Base-by-base conservation (phyloP, 2,797 vertebrate species). In the Dryobates pubescens region DNA sequence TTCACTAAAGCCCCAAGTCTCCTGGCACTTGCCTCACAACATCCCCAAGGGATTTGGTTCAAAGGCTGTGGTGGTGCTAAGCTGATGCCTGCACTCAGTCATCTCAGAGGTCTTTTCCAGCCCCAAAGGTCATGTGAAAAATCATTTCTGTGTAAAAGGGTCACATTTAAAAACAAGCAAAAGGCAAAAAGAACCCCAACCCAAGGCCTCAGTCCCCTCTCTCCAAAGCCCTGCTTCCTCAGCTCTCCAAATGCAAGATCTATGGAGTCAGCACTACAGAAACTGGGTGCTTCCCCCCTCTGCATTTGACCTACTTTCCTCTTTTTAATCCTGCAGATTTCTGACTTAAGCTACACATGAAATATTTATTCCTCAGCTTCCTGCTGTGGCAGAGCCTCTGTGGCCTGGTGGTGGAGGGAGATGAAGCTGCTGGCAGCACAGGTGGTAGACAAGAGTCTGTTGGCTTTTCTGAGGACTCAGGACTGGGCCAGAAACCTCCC, bases 361-460 rank as follows among this genome's bases (percentile, higher is more conserved):
- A 97, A 95, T 96, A 96, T 95, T 87, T 96, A 96, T 95, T 87
- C 83, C 96, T 94, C 89, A 77, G 95, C 93, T 53, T 92, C 89
- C 78, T 91, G 87, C 81, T 90, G 75, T 58, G 95, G 93, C 91
- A 92, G 80, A 89, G 88, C 82, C 95, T 95, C 78, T 94, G 83
- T 22, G 19, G 92, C 90, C 85, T 74, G 79, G 80, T 91, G 74
- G 84, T 92, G 82, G 86, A 95, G 86, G 68, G 64, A 90, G 96
- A 93, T 92, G 43, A 63, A 87, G 88, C 85, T 94, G 94, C 92
- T 24, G 76, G 54, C 79, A 95, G 86, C 89, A 94, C 53, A 95
- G 87, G 56, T 83, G 72, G 56, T 41, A 92, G 32, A 61, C 1
- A 4, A 70, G 83, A 91, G 58, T 82, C 61, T 88, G 49, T n/a